Evolutionary conservation across 2,888 invertebrate species (phyloP).

Genomic region (Periphyllus acericola): DNA sequence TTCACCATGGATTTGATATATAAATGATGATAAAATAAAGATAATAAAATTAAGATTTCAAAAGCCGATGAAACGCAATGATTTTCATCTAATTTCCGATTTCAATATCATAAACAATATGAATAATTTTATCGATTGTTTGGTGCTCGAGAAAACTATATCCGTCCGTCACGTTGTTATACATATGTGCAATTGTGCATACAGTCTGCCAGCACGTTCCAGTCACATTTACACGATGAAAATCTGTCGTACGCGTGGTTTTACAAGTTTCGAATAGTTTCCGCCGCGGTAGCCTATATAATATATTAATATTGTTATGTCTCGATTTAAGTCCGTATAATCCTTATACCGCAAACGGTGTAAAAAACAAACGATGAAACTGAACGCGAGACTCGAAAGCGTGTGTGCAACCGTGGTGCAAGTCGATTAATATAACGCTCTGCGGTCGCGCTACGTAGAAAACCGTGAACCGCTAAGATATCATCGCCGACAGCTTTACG

Average conservation of each 20-base stretch:
- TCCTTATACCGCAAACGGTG: neutral
- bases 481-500: neutral
- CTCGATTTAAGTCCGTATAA: neutral
- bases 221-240: too few species aligned
- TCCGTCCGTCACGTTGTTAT: too few species aligned
- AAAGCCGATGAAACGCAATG: too few species aligned
- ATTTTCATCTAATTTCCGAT: too few species aligned
- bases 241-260: neutral
- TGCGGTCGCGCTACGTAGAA: neutral
- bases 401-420: neutral
- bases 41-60: too few species aligned
- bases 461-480: neutral
- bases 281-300: neutral
- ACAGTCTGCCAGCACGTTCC: too few species aligned
- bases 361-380: neutral
- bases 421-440: neutral
- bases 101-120: too few species aligned
- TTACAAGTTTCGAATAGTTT: neutral
- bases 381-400: neutral
- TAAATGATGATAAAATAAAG: too few species aligned
- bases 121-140: too few species aligned
- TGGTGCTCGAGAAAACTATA: too few species aligned
- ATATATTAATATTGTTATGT: neutral
- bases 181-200: too few species aligned
- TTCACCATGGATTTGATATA: too few species aligned